Evolutionary conservation across 2,113 vertebrate genomes (phyloP).

Genomic region (Pristiophorus japonicus): DNA sequence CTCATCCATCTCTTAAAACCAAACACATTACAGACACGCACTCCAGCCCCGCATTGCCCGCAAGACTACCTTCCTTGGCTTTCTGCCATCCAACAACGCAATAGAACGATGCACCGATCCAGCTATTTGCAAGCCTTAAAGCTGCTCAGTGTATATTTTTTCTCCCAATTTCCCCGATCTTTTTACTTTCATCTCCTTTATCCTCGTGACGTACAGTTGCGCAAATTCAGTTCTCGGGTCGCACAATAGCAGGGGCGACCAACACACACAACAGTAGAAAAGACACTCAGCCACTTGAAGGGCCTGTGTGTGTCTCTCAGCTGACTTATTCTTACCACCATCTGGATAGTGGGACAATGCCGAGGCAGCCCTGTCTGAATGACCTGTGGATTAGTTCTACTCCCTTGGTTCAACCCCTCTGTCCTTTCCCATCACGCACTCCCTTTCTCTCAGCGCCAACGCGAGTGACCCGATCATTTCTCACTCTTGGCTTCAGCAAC

Average conservation of each 20-base stretch:
- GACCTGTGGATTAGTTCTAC: conserved; percentile 78
- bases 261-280: neutral
- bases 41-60: no score
- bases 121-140: no score
- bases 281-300: conserved; percentile 49
- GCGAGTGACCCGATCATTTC: neutral
- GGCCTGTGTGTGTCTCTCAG: conserved; percentile 54
- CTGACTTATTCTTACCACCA: conserved; percentile 72
- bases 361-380: conserved; percentile 58
- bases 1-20: no score
- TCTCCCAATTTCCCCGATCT: no score
- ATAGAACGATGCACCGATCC: no score
- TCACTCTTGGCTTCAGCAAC: neutral
- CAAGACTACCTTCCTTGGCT: no score
- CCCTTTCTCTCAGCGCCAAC: neutral
- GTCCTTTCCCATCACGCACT: conserved; percentile 52
- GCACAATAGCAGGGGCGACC: neutral
- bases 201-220: no score
- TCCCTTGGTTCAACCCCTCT: conserved; percentile 63
- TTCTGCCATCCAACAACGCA: no score
- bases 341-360: conserved; percentile 68
- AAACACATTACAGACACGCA: no score
- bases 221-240: no score
- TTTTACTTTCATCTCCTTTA: no score
- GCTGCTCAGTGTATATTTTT: no score